Evolutionary conservation across 1,140 invertebrate species (phyloP), one percentile per base, ranked within the genome.

Genomic region (Drosophila parvula): DNA sequence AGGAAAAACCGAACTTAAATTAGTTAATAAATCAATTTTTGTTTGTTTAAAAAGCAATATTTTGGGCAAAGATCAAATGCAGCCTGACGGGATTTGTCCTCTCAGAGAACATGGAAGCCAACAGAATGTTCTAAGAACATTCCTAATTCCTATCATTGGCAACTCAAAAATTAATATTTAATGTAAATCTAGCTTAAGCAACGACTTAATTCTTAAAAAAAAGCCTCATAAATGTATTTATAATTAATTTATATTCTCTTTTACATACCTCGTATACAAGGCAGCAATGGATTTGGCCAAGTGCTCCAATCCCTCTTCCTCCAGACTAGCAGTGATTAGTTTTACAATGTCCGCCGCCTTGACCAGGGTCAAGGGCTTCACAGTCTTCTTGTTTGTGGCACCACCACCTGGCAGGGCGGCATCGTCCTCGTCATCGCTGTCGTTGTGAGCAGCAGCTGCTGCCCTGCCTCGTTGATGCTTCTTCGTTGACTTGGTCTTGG

Each of bases 401-500:
- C 43, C 53, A 27, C 50, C 80, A 60, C 50, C 34, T 40, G 50
- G 18, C n/a, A 27, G 5, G n/a, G 61, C 30, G 28, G 18, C 57
- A 34, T 81, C 81, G 10, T 90, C 84, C 10, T 94, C 94, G 48
- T 95, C 94, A 61, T 96, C 95, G 36, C 94, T 95, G 79, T 95
- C 95, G 40, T 93, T 94, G 61, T 94, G 94, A 84, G 93, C 32
- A 53, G 30, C 92, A 58, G 90, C 91, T 56, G 93, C 93, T 5
- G 79, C 92, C 90, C 50, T 90, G 92, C 92, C 93, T 32, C 92
- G 92, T 65, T 93, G 92, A 90, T 95, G 94, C 84, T 96, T 97
- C 85, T 99, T 99, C 0, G 96, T 96, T 7, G 98, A 96, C 92
- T 98, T 98, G 0, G 97, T 99, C 93, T 98, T 99, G 1, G 97